Conservation (phyloP, 2,113 vertebrate genomes). For the Vidua chalybeata region DNA sequence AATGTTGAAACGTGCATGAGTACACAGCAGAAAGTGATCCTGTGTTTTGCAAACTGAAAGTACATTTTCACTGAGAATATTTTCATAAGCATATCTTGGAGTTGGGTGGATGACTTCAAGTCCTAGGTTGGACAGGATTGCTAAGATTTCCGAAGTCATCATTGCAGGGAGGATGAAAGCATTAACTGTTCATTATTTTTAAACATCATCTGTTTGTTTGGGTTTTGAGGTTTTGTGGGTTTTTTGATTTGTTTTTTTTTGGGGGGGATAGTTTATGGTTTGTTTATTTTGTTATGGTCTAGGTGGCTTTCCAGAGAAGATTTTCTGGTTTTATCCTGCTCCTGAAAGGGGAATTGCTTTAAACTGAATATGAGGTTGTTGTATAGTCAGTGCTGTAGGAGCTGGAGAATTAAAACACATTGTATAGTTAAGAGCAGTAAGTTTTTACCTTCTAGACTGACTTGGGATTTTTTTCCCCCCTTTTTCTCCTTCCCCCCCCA, state of each 20-base stretch:
- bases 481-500: fast-evolving
- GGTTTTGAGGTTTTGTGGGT: background rate
- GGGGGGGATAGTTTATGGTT: background rate
- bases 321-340: background rate
- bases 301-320: background rate
- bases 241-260: background rate
- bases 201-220: background rate
- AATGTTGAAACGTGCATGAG: background rate
- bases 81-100: background rate
- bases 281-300: background rate
- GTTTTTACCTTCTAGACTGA: background rate
- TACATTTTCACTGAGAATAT: background rate
- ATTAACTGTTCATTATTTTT: background rate
- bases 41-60: background rate
- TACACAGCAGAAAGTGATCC: background rate
- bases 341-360: background rate
- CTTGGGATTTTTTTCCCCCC: fast-evolving
- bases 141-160: background rate
- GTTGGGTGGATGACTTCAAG: background rate
- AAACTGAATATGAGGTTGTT: background rate
- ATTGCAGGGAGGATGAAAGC: background rate
- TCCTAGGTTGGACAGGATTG: background rate
- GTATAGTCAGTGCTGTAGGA: background rate
- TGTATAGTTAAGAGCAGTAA: background rate
- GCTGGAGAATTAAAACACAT: background rate